Evolutionary conservation across 2,797 vertebrate genomes (phyloP).

Genomic region (Corythornis leucogaster): DNA sequence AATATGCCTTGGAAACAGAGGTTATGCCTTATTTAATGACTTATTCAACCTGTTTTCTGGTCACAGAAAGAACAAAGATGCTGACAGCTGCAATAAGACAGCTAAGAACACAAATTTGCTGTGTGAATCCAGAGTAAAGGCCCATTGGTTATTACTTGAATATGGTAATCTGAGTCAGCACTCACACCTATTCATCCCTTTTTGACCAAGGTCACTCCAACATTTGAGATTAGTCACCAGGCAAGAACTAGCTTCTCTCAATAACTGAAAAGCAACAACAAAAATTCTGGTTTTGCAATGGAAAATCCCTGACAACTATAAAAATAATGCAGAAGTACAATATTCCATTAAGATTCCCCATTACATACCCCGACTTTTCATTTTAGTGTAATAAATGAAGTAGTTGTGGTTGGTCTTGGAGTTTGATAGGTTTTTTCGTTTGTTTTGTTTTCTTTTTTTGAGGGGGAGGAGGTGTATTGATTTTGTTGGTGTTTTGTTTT

Average conservation of each 20-base stretch:
- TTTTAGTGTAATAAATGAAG: neutral
- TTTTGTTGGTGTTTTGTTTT: neutral
- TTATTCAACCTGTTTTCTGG: neutral
- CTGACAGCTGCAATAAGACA: neutral
- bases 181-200: neutral
- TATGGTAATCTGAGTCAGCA: neutral
- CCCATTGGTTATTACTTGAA: neutral
- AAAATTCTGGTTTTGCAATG: neutral
- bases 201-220: neutral
- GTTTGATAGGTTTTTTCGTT: neutral
- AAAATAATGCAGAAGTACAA: neutral
- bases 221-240: neutral
- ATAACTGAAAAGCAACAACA: neutral
- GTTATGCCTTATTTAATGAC: neutral
- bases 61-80: neutral
- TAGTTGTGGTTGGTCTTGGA: neutral
- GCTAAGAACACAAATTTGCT: neutral
- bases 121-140: constrained; percentile 2
- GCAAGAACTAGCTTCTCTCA: neutral
- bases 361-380: neutral
- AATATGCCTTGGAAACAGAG: neutral
- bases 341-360: neutral
- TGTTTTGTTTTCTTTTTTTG: neutral
- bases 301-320: neutral
- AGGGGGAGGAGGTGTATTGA: too few species aligned